Conservation (phyloP, 2,113 vertebrate genomes). For the Psilopsiagon aymara region DNA sequence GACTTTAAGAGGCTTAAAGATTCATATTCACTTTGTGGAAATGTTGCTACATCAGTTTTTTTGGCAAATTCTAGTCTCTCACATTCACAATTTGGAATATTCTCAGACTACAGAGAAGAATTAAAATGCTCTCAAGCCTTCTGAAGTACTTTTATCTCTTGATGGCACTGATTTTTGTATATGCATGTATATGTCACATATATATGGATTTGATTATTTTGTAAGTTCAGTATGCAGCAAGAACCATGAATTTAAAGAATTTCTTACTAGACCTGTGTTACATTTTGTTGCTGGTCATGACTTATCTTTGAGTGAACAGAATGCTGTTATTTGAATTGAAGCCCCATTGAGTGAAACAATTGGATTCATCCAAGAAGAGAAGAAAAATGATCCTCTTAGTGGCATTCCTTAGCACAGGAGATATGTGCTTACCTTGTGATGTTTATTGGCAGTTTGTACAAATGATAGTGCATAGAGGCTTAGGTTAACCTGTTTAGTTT, state of each 20-base stretch:
- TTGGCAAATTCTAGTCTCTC: background rate
- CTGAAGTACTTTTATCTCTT: background rate
- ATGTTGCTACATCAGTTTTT: background rate
- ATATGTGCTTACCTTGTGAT: conserved; percentile 36
- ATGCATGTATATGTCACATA: background rate
- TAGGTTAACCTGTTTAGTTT: conserved; percentile 52
- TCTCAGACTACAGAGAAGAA: background rate
- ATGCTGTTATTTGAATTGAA: conserved; percentile 30
- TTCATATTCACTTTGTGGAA: background rate
- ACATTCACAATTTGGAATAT: background rate
- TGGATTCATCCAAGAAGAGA: conserved; percentile 29
- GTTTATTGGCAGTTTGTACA: conserved; percentile 43
- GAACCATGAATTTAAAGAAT: background rate
- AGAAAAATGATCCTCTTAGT: conserved; percentile 52
- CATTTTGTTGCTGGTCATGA: background rate
- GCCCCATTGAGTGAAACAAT: conserved; percentile 50
- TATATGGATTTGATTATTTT: background rate
- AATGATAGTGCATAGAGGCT: conserved; percentile 7
- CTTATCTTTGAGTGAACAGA: conserved; percentile 20
- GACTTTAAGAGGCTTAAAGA: background rate
- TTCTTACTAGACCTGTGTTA: background rate
- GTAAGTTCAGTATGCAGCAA: background rate
- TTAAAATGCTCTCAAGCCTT: background rate
- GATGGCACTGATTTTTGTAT: background rate
- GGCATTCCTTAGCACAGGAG: background rate